Conservation (phyloP, 2,888 invertebrate species). For the Acrobasis repandana region DNA sequence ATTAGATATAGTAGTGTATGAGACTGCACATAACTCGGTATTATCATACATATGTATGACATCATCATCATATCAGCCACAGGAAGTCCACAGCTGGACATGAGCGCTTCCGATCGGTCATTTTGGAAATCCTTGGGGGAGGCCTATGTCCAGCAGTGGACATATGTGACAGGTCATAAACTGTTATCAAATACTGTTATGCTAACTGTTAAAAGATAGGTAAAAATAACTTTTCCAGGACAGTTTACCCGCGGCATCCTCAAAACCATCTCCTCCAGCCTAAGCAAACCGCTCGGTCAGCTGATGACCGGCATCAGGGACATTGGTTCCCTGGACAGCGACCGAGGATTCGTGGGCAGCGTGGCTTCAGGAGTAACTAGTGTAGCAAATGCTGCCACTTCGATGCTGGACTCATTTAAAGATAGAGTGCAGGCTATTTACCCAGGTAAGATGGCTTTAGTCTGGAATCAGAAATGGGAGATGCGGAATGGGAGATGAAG, state of each 20-base stretch:
- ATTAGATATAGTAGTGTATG: too few relatives aligned
- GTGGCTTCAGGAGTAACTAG: conserved; percentile 69
- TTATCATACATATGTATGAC: too few relatives aligned
- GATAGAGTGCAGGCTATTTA: conserved; percentile 81
- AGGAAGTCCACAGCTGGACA: too few relatives aligned
- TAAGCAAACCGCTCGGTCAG: conserved; percentile 79
- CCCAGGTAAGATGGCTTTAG: conserved; percentile 67
- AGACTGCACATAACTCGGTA: too few relatives aligned
- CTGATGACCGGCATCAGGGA: conserved; percentile 81
- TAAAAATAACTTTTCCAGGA: conserved; percentile 59
- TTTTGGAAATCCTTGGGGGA: too few relatives aligned
- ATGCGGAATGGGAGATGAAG: too few relatives aligned
- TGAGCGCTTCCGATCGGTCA: too few relatives aligned
- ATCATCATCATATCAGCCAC: too few relatives aligned
- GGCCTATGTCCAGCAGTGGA: too few relatives aligned
- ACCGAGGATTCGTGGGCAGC: conserved; percentile 79
- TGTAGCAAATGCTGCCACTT: conserved; percentile 66
- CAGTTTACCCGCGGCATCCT: conserved; percentile 76
- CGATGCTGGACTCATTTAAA: conserved; percentile 74
- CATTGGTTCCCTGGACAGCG: conserved; percentile 85
- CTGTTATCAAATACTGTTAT: too few relatives aligned
- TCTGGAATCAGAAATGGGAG: neutral
- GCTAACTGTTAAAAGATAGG: too few relatives aligned
- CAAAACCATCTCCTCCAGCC: conserved; percentile 66
- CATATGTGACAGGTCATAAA: too few relatives aligned